Conservation (phyloP, 1,140 invertebrate genomes). For the Matsumurasca onukii region DNA sequence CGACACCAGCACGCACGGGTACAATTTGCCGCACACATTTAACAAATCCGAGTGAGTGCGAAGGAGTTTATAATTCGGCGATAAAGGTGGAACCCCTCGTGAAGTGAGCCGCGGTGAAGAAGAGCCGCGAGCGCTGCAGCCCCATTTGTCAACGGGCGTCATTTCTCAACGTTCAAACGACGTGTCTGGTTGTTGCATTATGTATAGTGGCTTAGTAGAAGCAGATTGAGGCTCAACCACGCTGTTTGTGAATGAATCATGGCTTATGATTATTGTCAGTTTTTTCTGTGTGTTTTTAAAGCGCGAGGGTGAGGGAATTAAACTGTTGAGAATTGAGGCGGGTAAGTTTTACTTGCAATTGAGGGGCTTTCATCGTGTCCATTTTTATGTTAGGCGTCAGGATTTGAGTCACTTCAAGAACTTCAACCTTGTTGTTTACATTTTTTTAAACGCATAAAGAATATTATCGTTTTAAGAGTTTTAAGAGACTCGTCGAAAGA, state of each 20-base stretch:
- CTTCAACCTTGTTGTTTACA: no score
- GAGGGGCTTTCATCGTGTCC: no score
- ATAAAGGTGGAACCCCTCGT: neutral
- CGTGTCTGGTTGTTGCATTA: slow-evolving; percentile 10
- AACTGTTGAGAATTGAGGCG: no score
- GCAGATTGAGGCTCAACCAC: neutral
- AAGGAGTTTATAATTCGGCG: neutral
- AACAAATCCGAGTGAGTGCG: no score
- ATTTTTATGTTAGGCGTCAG: no score
- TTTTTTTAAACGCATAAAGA: no score
- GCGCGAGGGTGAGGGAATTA: neutral
- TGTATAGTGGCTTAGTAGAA: slow-evolving; percentile 18
- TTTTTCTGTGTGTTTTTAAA: neutral
- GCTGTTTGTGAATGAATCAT: neutral
- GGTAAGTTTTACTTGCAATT: no score
- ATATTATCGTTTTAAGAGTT: no score
- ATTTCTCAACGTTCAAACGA: slow-evolving; percentile 1
- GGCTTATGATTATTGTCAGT: neutral
- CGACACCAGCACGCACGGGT: no score
- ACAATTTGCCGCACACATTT: no score
- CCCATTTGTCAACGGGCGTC: neutral
- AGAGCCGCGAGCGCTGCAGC: neutral
- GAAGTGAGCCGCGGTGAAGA: neutral
- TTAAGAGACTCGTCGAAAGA: no score
- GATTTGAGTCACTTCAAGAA: no score